phyloP scores from a whole-genome alignment of 2,797 vertebrate species.

The Vespertilio murinus region DNA sequence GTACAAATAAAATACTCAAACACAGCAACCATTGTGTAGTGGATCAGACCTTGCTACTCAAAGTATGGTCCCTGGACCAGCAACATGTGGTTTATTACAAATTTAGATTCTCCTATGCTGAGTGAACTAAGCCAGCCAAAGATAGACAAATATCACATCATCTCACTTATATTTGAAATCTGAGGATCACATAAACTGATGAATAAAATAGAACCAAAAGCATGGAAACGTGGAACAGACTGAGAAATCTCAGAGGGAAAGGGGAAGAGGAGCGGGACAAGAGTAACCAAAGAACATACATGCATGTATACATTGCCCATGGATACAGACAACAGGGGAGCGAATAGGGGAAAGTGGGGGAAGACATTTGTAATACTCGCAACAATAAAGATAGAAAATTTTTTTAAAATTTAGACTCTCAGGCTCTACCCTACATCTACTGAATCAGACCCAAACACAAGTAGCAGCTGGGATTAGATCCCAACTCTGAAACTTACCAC shows the following conservation, averaged over 20 bases:
- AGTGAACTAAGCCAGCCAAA: not conserved
- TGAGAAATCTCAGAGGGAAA: not conserved
- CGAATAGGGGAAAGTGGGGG: not conserved
- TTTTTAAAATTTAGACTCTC: not conserved
- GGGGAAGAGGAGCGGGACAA: not conserved
- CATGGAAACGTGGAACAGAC: not conserved
- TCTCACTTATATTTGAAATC: not conserved
- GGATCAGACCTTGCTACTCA: not conserved
- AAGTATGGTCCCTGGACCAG: not conserved
- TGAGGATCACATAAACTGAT: not conserved
- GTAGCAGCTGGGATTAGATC: not conserved
- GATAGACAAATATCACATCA: not conserved
- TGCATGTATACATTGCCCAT: not conserved
- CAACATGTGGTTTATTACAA: not conserved
- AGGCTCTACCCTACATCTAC: not conserved
- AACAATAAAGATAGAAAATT: not conserved
- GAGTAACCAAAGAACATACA: not conserved
- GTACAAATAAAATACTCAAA: not conserved
- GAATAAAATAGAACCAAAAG: not conserved
- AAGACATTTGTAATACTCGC: not conserved
- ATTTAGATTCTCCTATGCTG: not conserved
- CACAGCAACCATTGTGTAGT: not conserved
- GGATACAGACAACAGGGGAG: not conserved
- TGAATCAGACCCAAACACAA: not conserved
- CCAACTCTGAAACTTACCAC: not conserved